phyloP scores from a whole-genome alignment of 2,113 vertebrate genomes.

The Myiozetetes cayanensis region DNA sequence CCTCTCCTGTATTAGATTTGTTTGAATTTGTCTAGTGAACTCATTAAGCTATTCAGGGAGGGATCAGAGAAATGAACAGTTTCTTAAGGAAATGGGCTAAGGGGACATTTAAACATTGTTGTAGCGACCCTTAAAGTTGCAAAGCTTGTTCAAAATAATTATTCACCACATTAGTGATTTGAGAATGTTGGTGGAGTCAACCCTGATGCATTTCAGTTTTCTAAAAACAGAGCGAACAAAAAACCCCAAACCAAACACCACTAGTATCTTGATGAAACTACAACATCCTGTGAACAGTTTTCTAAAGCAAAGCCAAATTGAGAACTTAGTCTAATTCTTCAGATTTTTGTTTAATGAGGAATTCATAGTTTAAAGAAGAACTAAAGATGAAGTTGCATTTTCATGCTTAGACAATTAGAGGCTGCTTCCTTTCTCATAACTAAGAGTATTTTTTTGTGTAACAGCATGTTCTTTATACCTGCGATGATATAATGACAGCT shows the following conservation, averaged over 20 bases:
- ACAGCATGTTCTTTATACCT: neutral
- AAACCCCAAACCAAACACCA: neutral
- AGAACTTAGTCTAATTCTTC: neutral
- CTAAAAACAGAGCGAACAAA: neutral
- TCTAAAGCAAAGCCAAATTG: neutral
- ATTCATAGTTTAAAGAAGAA: neutral
- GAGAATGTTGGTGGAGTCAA: neutral
- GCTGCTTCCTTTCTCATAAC: neutral
- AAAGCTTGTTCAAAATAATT: neutral
- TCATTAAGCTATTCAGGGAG: neutral
- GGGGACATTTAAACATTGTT: neutral
- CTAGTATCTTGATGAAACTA: neutral
- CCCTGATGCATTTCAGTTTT: neutral
- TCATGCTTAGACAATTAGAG: neutral
- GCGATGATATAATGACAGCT: neutral
- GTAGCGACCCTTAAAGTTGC: neutral
- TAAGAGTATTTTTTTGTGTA: neutral
- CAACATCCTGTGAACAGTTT: neutral
- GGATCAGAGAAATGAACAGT: neutral
- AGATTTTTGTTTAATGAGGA: neutral
- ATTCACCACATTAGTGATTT: neutral
- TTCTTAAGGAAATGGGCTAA: neutral
- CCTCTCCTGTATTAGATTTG: neutral
- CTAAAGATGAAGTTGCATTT: neutral
- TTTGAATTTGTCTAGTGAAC: neutral